Evolutionary conservation across 2,888 invertebrate genomes (phyloP).

Genomic region (Agapostemon virescens): DNA sequence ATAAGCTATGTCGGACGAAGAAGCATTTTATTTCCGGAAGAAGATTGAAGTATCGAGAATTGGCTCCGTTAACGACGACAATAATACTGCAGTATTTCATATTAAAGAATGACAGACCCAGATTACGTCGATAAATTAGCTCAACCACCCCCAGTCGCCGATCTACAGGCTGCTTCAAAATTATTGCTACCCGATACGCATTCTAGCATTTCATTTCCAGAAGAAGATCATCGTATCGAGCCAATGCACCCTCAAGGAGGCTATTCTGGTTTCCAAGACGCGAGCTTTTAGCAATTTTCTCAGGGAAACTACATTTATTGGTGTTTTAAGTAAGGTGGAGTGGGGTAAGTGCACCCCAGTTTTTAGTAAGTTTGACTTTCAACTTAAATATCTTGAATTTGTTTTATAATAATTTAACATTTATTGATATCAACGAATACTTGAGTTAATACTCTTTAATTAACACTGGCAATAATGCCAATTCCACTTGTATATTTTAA

Average conservation of each 20-base stretch:
- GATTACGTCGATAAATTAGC: slow-evolving; percentile 11
- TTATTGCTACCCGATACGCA: not conserved
- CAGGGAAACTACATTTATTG: too few relatives aligned
- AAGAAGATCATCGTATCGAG: not conserved
- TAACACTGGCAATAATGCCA: too few relatives aligned
- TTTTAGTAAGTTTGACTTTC: too few relatives aligned
- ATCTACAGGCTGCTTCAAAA: slow-evolving; percentile 22
- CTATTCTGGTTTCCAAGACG: too few relatives aligned
- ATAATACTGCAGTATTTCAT: slow-evolving; percentile 3
- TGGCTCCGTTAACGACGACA: not conserved
- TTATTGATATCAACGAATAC: too few relatives aligned
- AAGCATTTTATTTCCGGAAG: slow-evolving; percentile 7
- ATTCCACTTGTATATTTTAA: too few relatives aligned
- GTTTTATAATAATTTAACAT: too few relatives aligned
- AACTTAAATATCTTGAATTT: too few relatives aligned
- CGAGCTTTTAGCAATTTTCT: too few relatives aligned
- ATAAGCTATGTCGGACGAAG: not conserved
- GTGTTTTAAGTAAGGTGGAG: too few relatives aligned
- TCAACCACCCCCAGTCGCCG: slow-evolving; percentile 7
- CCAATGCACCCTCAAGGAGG: slow-evolving; percentile 5
- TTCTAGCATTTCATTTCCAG: not conserved
- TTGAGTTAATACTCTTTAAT: too few relatives aligned
- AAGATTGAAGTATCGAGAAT: slow-evolving; percentile 6
- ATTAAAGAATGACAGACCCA: slow-evolving; percentile 20
- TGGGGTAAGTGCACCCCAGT: too few relatives aligned